Conservation (phyloP, 2,113 vertebrate genomes). For the Theropithecus gelada region DNA sequence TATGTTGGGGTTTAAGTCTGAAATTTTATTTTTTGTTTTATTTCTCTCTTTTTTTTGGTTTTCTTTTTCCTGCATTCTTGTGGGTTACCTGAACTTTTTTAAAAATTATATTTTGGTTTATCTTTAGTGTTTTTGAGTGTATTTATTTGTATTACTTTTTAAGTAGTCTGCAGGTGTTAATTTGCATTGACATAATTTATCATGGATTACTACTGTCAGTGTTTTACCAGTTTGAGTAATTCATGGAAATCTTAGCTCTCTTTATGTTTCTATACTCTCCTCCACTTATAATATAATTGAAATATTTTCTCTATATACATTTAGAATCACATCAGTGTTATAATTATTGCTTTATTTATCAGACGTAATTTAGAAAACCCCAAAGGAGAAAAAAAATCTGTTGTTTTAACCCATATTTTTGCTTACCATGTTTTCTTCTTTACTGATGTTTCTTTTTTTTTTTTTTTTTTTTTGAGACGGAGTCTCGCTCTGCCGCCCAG, state of each 20-base stretch:
- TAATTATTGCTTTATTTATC: neutral
- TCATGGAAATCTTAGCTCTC: neutral
- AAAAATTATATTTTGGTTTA: constrained; percentile 2
- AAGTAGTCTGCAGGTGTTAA: neutral
- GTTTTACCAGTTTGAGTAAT: neutral
- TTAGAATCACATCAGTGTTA: neutral
- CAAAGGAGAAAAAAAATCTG: neutral
- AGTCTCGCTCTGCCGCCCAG: too few species aligned
- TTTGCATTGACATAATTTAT: neutral
- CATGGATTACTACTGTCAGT: neutral
- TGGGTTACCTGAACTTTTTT: neutral
- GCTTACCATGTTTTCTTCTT: neutral
- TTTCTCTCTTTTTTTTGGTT: neutral
- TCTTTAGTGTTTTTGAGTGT: neutral
- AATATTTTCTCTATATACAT: neutral
- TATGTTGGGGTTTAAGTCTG: neutral
- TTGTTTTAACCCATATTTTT: constrained; percentile 7
- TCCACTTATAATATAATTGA: neutral
- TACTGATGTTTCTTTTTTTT: neutral
- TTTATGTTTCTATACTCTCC: neutral
- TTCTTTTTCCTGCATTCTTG: neutral
- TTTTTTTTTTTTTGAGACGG: too few species aligned
- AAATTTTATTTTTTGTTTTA: neutral
- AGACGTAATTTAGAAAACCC: neutral
- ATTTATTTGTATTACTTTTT: neutral